phyloP scores from a whole-genome alignment of 2,113 vertebrate species.

The Elephas maximus region DNA sequence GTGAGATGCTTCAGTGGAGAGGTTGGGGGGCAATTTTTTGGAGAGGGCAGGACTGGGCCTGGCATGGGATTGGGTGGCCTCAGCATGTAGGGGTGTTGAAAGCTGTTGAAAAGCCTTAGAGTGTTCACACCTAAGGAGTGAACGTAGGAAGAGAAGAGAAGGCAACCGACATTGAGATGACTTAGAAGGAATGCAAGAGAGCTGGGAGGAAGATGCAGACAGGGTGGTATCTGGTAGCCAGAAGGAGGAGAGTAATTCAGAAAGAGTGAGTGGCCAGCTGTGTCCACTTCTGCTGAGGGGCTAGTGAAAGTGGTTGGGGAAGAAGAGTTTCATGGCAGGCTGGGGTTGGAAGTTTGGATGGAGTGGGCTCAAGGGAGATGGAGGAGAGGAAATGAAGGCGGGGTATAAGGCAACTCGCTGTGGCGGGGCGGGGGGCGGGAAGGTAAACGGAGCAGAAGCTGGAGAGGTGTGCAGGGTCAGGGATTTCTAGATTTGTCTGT shows the following conservation, averaged over 20 bases:
- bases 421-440: too few relatives aligned
- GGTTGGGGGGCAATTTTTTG: fast-evolving
- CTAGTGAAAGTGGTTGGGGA: neutral
- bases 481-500: neutral
- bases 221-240: too few relatives aligned
- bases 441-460: too few relatives aligned
- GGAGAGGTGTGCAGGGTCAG: fast-evolving
- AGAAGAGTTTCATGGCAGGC: fast-evolving
- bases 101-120: neutral
- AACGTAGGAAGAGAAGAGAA: neutral
- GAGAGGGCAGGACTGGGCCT: too few relatives aligned
- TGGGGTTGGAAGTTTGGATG: neutral
- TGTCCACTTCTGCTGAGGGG: too few relatives aligned
- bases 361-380: neutral
- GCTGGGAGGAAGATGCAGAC: too few relatives aligned
- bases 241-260: too few relatives aligned
- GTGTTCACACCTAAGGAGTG: neutral
- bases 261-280: too few relatives aligned
- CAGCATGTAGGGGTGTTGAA: too few relatives aligned
- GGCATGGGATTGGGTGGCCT: neutral
- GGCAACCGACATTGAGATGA: neutral
- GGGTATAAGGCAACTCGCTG: too few relatives aligned
- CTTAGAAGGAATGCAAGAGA: neutral
- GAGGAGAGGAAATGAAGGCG: neutral
- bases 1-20: neutral